Conservation (phyloP, 2,888 invertebrate species). For the Lottia scabra region DNA sequence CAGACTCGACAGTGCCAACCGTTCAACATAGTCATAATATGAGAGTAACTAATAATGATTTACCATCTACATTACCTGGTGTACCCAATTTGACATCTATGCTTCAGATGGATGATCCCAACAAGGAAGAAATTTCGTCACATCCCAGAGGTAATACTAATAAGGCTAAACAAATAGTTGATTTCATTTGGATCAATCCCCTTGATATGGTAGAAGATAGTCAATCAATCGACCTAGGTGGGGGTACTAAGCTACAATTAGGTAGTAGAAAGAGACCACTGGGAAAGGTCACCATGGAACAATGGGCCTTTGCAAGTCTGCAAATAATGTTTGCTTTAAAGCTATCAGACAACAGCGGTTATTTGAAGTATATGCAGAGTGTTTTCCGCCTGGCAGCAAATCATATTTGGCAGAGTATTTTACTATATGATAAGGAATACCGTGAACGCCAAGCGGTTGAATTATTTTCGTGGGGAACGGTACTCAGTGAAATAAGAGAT, state of each 20-base stretch:
- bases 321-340: not conserved
- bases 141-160: not conserved
- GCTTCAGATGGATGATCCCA: no score
- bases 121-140: not conserved
- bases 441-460: slow-evolving; percentile 2
- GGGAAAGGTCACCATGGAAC: not conserved
- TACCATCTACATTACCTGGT: no score
- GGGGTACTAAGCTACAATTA: slow-evolving; percentile 1
- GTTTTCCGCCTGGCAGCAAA: not conserved
- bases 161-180: not conserved
- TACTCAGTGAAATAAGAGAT: not conserved
- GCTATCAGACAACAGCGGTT: not conserved
- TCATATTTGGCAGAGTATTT: not conserved
- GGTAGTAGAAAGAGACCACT: not conserved
- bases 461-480: not conserved
- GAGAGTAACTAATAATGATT: no score
- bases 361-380: not conserved
- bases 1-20: not conserved
- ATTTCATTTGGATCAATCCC: not conserved
- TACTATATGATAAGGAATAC: slow-evolving; percentile 8
- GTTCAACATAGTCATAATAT: no score
- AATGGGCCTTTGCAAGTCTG: not conserved
- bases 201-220: slow-evolving; percentile 6
- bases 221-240: not conserved
- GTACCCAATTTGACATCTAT: no score